Base-by-base conservation (phyloP, 1,140 invertebrate genomes). In the Aricia agestis region DNA sequence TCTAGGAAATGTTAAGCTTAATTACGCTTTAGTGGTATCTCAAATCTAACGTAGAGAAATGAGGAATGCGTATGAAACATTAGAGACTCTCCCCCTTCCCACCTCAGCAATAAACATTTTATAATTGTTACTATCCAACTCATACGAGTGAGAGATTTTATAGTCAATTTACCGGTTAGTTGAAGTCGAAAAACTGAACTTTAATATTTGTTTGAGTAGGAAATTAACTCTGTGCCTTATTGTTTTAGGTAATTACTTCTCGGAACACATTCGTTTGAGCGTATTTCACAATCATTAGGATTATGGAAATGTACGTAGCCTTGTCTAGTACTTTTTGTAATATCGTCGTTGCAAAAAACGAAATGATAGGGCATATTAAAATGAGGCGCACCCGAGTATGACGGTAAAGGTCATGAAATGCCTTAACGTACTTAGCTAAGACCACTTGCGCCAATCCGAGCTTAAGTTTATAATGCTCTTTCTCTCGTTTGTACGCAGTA, bases 311-410 rank as follows among this genome's bases (percentile, higher is more conserved):
- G 19, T 63, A 11, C 18, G 11, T 19, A 25, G 59, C 59, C 59
- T 63, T 25, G 59, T 18, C 19, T 63, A 63, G 11, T 63, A 11
- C 17, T 19, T 63, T 63, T 63, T 63, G 18, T 45, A 69, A 41
- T 32, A 81, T 82, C 79, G 80, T 85, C 79, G 82, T 81, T 84
- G 78, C 73, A 71, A 78, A 81, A 81, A 84, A 85, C 74, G 71
- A 76, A 72, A 57, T 72, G 72, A 66, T 81, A 76, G 76, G 74
- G 72, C 69, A 73, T 74, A 76, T 76, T 78, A 78, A 76, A 82
- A 80, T 82, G 74, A 69, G 72, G 71, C 73, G 75, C 77, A 78
- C 73, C 77, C 75, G 76, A 73, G 68, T 68, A 59, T 77, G 77
- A 70, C 73, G 69, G 68, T 73, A 79, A 76, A 81, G 73, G 74